Percentiles rank a stretch among this genome's conserved stretches.
phyloP scores from a whole-genome alignment of 2,888 invertebrate species.

The Drosophila parthenogenetica region DNA sequence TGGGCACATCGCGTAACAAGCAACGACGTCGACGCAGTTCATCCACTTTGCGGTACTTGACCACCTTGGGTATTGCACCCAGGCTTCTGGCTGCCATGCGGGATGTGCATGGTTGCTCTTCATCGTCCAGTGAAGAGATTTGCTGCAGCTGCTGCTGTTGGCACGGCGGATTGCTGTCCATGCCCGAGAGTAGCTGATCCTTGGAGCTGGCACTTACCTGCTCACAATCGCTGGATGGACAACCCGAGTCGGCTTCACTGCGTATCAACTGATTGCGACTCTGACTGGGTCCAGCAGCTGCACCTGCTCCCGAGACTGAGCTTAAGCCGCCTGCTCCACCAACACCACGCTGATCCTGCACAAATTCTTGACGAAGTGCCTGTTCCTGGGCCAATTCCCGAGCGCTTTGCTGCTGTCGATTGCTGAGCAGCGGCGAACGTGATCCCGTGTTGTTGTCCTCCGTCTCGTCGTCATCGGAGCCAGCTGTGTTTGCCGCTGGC shows the following conservation, averaged over 20 bases:
- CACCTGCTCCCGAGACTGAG: constrained; percentile 9
- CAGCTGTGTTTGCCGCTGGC: constrained; percentile 3
- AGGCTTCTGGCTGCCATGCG: constrained; percentile 75
- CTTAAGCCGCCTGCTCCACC: constrained; percentile 1
- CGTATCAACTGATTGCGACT: constrained; percentile 66
- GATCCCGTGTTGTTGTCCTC: constrained; percentile 89
- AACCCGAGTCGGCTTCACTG: constrained; percentile 86
- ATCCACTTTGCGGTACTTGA: constrained; percentile 83
- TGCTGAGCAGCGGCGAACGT: constrained; percentile 89
- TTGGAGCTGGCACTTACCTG: constrained; percentile 90
- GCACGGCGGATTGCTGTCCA: constrained; percentile 50
- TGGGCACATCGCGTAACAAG: constrained; percentile 12
- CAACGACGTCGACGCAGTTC: constrained; percentile 77
- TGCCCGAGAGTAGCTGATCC: constrained; percentile 87
- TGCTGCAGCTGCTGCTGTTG: constrained; percentile 84
- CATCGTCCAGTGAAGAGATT: constrained; percentile 44
- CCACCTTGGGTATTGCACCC: constrained; percentile 86
- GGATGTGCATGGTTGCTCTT: constrained; percentile 63
- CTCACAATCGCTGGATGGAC: constrained; percentile 86
- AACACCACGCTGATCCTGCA: constrained; percentile 16
- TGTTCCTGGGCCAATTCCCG: constrained; percentile 70
- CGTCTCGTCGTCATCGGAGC: constrained; percentile 86
- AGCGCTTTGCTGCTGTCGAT: constrained; percentile 76
- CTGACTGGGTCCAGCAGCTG: constrained; percentile 7
- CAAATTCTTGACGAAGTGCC: constrained; percentile 65